Evolutionary conservation across 2,797 vertebrate species (phyloP), one percentile per base, ranked within the genome.

Genomic region (Bradypodion pumilum): DNA sequence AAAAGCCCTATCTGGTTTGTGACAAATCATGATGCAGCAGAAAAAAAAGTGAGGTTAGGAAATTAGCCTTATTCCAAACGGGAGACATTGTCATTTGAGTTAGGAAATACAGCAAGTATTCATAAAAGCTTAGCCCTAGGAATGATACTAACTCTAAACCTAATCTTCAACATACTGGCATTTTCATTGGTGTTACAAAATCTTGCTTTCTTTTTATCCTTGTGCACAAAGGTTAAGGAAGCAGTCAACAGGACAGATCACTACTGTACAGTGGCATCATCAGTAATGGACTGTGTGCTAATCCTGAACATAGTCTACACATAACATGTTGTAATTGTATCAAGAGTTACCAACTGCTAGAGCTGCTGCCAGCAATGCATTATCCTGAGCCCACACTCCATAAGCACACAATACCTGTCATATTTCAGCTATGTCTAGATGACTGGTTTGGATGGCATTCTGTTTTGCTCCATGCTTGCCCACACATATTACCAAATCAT

Each of bases 341-440:
- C 62, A 21, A 62, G 40, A 46, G 70, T 74, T 42, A 35, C 29
- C 4, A 21, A 65, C 42, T 37, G 2, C 70, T 23, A 63, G 52
- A 16, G n/a, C n/a, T 1, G 5, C 9, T 29, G 49, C 25, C 66
- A 21, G 27, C 9, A 15, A 46, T 42, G 16, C 32, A 56, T 56
- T 32, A 82, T 25, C n/a, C 16, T 27, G 56, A 25, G 12, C 7
- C 44, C n/a, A 23, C 27, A 7, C 74, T 32, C 76, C 69, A 83
- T 12, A 0, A 0, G 37, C 15, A 84, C 78, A 88, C 0, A 1
- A 83, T 35, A 52, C 83, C 80, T 91, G 81, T 63, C 74, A 82
- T 59, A 89, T 84, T 89, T 86, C 88, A 92, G 70, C 90, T 88
- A 86, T 62, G 37, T 35, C 42, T 56, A 60, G 75, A 10, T 56